Conservation (phyloP, 2,797 vertebrate genomes). For the Dallia pectoralis region DNA sequence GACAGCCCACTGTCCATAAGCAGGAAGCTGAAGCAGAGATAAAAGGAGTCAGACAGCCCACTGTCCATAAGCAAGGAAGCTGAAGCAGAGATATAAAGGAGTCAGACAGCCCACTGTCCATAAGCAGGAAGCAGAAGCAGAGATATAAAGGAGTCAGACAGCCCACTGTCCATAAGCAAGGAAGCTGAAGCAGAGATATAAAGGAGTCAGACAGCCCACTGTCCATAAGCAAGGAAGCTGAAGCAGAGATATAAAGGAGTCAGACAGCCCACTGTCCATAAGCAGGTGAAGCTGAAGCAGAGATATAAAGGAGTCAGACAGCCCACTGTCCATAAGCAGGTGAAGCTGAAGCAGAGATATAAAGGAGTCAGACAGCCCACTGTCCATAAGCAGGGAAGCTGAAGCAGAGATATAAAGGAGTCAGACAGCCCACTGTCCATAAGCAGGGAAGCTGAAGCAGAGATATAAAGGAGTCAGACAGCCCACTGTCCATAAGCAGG, state of each 20-base stretch:
- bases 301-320: not conserved
- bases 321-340: slow-evolving; percentile 1
- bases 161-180: not conserved
- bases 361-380: not conserved
- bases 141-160: not conserved
- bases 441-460: not conserved
- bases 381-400: slow-evolving; percentile 1
- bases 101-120: slow-evolving; percentile 3
- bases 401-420: not conserved
- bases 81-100: not conserved
- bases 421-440: slow-evolving; percentile 4
- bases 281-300: not conserved
- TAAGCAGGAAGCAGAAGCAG: not conserved
- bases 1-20: not conserved
- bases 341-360: not conserved
- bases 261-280: slow-evolving; percentile 2
- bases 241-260: not conserved
- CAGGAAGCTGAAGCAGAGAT: not conserved
- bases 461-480: not conserved
- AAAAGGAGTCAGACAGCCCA: not conserved
- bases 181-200: not conserved
- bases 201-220: not conserved
- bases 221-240: slow-evolving; percentile 1
- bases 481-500: slow-evolving; percentile 1
- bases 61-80: slow-evolving; percentile 2